phyloP scores from a whole-genome alignment of 2,113 vertebrate species.

The Muntiacus muntjak region DNA sequence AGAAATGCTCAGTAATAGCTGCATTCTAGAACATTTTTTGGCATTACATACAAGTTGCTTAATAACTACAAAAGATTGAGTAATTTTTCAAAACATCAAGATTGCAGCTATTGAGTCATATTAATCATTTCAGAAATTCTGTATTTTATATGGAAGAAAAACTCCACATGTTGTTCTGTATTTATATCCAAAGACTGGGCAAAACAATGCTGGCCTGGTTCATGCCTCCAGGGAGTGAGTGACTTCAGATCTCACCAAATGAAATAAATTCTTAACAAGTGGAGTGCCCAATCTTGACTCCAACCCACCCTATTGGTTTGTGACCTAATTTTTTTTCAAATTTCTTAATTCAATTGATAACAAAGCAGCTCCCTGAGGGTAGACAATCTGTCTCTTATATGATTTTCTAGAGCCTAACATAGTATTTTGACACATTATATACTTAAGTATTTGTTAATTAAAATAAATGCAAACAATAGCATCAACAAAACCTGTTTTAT shows the following conservation, averaged over 20 bases:
- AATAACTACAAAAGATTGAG: slow-evolving; percentile 34
- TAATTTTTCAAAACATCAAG: slow-evolving; percentile 53
- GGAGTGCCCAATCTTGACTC: neutral
- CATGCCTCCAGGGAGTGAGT: neutral
- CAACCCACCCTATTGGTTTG: neutral
- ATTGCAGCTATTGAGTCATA: slow-evolving; percentile 20
- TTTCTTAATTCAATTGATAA: neutral
- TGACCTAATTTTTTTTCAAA: neutral
- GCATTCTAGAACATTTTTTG: neutral
- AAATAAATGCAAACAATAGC: neutral
- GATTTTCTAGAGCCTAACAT: neutral
- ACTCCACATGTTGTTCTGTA: neutral
- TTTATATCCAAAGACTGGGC: neutral
- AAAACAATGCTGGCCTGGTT: slow-evolving; percentile 13
- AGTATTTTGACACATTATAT: neutral
- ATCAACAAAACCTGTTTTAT: neutral
- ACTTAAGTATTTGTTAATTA: neutral
- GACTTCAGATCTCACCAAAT: neutral
- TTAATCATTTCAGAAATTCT: slow-evolving; percentile 52
- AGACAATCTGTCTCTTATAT: neutral
- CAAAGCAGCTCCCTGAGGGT: neutral
- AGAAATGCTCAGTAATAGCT: neutral
- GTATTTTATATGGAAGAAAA: neutral
- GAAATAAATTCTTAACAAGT: slow-evolving; percentile 20
- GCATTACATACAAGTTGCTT: slow-evolving; percentile 40